Conservation (phyloP, 2,797 vertebrate genomes). For the Anguilla anguilla region DNA sequence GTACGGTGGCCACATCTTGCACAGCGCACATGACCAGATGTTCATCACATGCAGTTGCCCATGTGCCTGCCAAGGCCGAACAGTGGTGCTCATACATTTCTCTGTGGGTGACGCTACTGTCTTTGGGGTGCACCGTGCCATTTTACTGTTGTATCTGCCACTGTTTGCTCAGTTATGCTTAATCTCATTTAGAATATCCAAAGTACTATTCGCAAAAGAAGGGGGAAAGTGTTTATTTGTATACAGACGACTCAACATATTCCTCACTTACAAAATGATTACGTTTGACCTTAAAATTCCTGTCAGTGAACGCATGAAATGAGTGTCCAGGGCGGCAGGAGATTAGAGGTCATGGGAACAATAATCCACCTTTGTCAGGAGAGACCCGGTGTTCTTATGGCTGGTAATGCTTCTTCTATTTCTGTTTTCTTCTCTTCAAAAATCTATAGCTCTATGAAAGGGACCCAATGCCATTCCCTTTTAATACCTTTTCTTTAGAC, state of each 20-base stretch:
- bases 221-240: not conserved
- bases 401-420: not conserved
- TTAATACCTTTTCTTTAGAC: conserved; percentile 43
- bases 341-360: conserved; percentile 38
- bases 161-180: not conserved
- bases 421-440: not conserved
- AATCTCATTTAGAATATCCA: not conserved
- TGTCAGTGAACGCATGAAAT: not conserved
- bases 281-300: not conserved
- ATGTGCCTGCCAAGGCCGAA: not conserved
- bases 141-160: not conserved
- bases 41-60: conserved; percentile 25
- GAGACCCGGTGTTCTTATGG: conserved; percentile 36
- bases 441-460: conserved; percentile 42
- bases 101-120: not conserved
- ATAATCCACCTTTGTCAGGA: conserved; percentile 38
- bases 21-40: not conserved
- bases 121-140: not conserved
- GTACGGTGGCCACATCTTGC: conserved; percentile 28
- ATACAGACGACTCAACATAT: not conserved
- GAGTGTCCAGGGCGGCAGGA: conserved; percentile 1
- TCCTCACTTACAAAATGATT: not conserved
- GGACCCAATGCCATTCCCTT: conserved; percentile 45
- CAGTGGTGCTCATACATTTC: not conserved
- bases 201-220: not conserved